Base-by-base conservation (phyloP, 1,140 invertebrate genomes). In the Grapholita molesta region DNA sequence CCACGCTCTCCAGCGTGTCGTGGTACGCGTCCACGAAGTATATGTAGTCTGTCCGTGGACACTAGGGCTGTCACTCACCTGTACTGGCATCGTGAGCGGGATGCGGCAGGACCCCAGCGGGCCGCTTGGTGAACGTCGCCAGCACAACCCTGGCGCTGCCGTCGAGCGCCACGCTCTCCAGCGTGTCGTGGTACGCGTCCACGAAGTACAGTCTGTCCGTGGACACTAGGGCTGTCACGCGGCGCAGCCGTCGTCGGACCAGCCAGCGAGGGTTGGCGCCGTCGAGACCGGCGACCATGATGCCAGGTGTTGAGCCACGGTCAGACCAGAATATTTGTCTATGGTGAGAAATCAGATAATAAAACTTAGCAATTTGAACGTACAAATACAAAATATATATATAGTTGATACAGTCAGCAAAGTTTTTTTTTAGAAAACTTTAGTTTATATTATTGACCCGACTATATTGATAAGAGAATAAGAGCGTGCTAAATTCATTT, bases 141-240 rank as follows among this genome's bases (percentile, higher is more conserved):
- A 82, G 70, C 33, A 76, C 35, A 24, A 72, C 80, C 9, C 76
- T 72, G 7, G 70, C 76, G 7, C 67, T 28, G 55, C 83, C 84
- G 64, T 77, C 77, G 1, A 83, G 69, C 15, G 66, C 65, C 35
- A 80, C 78, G 57, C 76, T 78, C 67, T 82, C 78, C 38, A 85
- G 69, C 67, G 73, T 71, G 64, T 73, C 82, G 70, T 79, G 77
- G 75, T 84, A 83, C 11, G 65, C 69, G 77, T 97, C 96, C 1
- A 94, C 93, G 96, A 96, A 97, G 89, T 97, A 97, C 0, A 97
- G 77, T 61, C 95, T 85, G 15, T 91, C 86, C 3, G 94, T 94
- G 11, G 94, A 92, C 66, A 97, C 93, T 2, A 97, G 84, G 48
- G 95, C 95, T 18, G 93, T 94, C 0, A 96, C 94, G 85, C 95